Evolutionary conservation across 2,888 invertebrate species (phyloP).

Genomic region (Diploptera punctata): DNA sequence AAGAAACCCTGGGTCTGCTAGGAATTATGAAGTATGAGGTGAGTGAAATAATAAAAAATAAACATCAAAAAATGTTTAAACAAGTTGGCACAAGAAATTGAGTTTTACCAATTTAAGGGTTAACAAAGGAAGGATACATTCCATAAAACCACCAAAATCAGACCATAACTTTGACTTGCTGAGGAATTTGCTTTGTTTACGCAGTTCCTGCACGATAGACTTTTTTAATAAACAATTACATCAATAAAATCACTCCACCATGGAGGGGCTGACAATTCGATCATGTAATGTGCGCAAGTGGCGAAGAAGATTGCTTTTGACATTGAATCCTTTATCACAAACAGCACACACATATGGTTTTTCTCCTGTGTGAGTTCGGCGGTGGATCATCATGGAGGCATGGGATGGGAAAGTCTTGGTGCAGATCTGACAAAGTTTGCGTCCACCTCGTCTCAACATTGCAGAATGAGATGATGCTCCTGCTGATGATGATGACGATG

Average conservation of each 20-base stretch:
- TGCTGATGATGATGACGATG: slow-evolving; percentile 46
- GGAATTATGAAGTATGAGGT: no score
- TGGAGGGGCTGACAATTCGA: slow-evolving; percentile 62
- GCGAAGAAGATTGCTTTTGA: slow-evolving; percentile 76
- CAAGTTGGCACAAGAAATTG: no score
- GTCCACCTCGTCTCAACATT: slow-evolving; percentile 56
- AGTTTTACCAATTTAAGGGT: no score
- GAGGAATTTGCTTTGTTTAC: no score
- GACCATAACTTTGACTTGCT: no score
- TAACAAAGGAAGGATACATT: no score
- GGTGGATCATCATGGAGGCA: slow-evolving; percentile 80
- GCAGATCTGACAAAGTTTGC: slow-evolving; percentile 65
- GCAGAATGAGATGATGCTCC: slow-evolving; percentile 49
- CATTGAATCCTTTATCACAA: slow-evolving; percentile 80
- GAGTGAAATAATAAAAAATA: no score
- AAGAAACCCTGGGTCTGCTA: no score
- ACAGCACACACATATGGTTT: slow-evolving; percentile 75
- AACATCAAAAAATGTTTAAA: no score
- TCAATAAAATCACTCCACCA: slow-evolving; percentile 32
- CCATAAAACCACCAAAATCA: no score
- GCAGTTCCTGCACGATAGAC: no score
- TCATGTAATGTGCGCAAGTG: slow-evolving; percentile 78
- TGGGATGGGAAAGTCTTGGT: slow-evolving; percentile 78
- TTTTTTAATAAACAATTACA: no score
- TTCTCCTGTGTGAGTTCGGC: slow-evolving; percentile 77